Evolutionary conservation across 2,113 vertebrate species (phyloP).

Genomic region (Hypanus sabinus): DNA sequence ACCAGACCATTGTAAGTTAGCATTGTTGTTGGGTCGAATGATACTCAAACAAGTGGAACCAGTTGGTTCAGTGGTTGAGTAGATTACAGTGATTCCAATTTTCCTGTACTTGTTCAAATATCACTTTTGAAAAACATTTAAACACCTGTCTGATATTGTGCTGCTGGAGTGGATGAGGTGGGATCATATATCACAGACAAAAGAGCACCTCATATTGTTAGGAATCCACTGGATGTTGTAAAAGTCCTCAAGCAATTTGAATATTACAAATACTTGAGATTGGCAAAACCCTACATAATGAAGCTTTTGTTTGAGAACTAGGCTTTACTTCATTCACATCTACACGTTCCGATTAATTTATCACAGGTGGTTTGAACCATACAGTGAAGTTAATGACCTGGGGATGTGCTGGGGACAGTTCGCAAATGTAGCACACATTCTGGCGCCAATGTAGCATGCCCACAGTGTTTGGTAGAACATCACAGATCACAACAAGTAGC

Average conservation of each 20-base stretch:
- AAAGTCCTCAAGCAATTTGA: not conserved
- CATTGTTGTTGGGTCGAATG: not conserved
- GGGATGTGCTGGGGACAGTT: no score
- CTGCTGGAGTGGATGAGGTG: not conserved
- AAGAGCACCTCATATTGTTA: not conserved
- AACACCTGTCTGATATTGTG: not conserved
- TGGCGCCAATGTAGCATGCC: no score
- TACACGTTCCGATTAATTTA: not conserved
- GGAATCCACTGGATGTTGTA: not conserved
- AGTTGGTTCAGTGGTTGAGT: not conserved
- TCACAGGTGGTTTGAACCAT: no score
- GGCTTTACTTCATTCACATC: not conserved
- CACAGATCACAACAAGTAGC: no score
- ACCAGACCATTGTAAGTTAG: not conserved
- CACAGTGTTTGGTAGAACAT: no score
- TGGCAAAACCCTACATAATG: not conserved
- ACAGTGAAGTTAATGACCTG: no score
- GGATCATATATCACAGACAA: not conserved
- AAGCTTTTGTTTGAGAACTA: conserved; percentile 13
- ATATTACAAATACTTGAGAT: not conserved
- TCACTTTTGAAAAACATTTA: not conserved
- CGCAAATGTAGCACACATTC: no score
- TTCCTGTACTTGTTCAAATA: not conserved
- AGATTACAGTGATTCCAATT: not conserved
- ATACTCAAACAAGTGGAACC: not conserved